Evolutionary conservation across 2,113 vertebrate genomes (phyloP).

Genomic region (Sarotherodon lohbergeri): DNA sequence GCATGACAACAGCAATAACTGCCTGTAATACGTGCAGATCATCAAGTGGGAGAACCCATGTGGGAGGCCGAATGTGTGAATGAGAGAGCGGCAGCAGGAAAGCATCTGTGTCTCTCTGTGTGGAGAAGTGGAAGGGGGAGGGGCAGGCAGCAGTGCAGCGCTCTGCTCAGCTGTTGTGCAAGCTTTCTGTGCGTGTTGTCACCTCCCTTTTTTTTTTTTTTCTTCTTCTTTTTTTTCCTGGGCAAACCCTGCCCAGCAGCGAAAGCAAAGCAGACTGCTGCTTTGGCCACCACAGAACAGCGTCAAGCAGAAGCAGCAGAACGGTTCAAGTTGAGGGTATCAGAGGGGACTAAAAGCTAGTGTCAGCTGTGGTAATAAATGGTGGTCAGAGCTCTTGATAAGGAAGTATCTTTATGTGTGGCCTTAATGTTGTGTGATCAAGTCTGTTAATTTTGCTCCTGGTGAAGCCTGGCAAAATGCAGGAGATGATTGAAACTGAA

Average conservation of each 20-base stretch:
- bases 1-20: not conserved
- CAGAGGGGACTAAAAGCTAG: not conserved
- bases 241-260: slow-evolving; percentile 30
- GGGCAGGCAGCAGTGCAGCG: too few species aligned
- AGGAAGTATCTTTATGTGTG: not conserved
- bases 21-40: not conserved
- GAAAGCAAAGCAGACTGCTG: slow-evolving; percentile 59
- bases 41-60: slow-evolving; percentile 5
- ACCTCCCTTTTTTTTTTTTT: too few species aligned
- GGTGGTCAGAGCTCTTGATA: not conserved
- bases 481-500: not conserved
- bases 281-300: slow-evolving; percentile 7
- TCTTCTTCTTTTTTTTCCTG: not conserved
- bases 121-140: too few species aligned
- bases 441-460: not conserved
- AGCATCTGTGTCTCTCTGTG: too few species aligned
- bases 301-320: slow-evolving; percentile 18
- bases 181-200: too few species aligned
- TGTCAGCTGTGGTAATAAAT: not conserved
- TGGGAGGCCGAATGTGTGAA: slow-evolving; percentile 21
- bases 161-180: too few species aligned
- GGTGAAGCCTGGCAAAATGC: not conserved
- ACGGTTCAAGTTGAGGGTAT: not conserved
- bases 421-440: not conserved
- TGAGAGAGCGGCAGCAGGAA: not conserved